These are phyloP conservation scores for Chelidonichthys spinosus DNA, from an alignment of 2,797 vertebrate genomes.

Conservation along the genomic window DNA sequence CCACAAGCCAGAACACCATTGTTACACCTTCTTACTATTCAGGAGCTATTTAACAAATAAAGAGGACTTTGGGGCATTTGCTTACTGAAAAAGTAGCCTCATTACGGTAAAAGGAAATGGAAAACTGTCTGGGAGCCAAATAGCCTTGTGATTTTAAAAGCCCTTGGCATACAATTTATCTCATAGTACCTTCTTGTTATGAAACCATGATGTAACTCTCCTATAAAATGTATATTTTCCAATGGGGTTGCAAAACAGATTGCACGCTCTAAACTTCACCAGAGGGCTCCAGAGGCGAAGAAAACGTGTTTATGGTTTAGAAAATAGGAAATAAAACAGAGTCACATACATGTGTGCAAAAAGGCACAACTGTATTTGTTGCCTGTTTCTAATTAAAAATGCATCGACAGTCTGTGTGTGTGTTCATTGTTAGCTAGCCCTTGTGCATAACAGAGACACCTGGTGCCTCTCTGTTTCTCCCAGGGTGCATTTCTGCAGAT, in stretches of 20 bases:
- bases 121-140: constrained; percentile 76
- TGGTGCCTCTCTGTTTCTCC: constrained; percentile 58
- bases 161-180: constrained; percentile 72
- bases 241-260: constrained; percentile 48
- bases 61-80: constrained; percentile 76
- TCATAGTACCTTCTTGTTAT: constrained; percentile 76
- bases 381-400: constrained; percentile 62
- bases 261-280: constrained; percentile 58
- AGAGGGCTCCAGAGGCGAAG: constrained; percentile 53
- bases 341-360: constrained; percentile 14
- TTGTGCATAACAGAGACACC: constrained; percentile 57
- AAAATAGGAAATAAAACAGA: constrained; percentile 15
- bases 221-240: constrained; percentile 80
- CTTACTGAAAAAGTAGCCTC: constrained; percentile 75
- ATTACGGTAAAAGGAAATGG: constrained; percentile 79
- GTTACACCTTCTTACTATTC: constrained; percentile 66
- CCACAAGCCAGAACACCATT: constrained; percentile 39
- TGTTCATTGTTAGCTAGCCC: constrained; percentile 41
- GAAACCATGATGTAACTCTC: constrained; percentile 72
- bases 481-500: constrained; percentile 64
- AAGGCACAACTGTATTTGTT: constrained; percentile 23
- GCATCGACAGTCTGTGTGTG: constrained; percentile 38
- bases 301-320: constrained; percentile 17
- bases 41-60: constrained; percentile 70
- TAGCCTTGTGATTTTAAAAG: constrained; percentile 77